Conservation (phyloP, 2,888 invertebrate genomes). For the Chrysodeixis includens region DNA sequence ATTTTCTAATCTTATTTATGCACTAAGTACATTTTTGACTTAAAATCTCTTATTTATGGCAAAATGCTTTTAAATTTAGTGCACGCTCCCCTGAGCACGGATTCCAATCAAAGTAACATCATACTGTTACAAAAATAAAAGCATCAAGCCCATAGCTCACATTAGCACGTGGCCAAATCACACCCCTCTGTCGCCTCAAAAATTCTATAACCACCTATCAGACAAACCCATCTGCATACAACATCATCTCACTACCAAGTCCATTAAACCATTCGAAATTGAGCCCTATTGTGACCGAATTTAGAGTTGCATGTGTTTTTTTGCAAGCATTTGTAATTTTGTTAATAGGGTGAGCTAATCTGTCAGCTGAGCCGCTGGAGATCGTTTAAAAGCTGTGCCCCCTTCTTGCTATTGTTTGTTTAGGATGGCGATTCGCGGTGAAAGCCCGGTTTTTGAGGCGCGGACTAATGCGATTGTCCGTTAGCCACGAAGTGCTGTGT, state of each 20-base stretch:
- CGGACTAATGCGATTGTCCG: constrained; percentile 86
- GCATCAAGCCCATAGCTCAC: constrained; percentile 65
- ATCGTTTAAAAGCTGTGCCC: constrained; percentile 87
- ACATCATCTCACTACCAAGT: constrained; percentile 28
- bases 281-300: constrained; percentile 44
- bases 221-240: constrained; percentile 75
- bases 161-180: constrained; percentile 81
- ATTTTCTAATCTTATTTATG: constrained; percentile 10
- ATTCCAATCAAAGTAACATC: constrained; percentile 45
- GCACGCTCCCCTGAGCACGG: constrained; percentile 8
- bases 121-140: constrained; percentile 48
- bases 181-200: constrained; percentile 82
- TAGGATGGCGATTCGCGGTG: constrained; percentile 86
- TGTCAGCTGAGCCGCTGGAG: constrained; percentile 87
- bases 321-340: constrained; percentile 62
- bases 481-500: constrained; percentile 72
- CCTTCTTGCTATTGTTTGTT: constrained; percentile 88
- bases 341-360: constrained; percentile 84
- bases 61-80: constrained; percentile 14
- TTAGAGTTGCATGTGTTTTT: constrained; percentile 37
- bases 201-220: constrained; percentile 85
- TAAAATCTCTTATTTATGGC: constrained; percentile 1
- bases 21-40: constrained; percentile 13
- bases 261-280: constrained; percentile 46
- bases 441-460: constrained; percentile 85